Evolutionary conservation across 2,797 vertebrate genomes (phyloP).

Genomic region (Ambastaia sidthimunki): DNA sequence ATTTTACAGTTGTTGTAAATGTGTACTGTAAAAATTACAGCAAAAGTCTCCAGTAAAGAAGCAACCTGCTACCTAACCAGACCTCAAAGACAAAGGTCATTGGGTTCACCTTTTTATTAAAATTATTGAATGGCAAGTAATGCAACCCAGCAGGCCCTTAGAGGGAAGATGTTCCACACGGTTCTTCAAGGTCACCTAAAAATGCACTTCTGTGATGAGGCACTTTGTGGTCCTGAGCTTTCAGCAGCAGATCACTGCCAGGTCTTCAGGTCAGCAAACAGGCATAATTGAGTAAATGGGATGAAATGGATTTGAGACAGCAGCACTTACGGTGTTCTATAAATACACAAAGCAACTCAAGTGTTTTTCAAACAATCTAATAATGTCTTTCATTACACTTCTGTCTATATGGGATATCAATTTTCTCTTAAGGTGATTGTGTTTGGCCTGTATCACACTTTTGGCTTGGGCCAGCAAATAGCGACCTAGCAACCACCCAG

Average conservation of each 20-base stretch:
- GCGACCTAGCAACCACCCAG: neutral
- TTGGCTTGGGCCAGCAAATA: neutral
- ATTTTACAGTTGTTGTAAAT: neutral
- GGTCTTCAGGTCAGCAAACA: constrained; percentile 45
- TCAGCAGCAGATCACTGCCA: constrained; percentile 52
- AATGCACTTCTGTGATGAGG: constrained; percentile 31
- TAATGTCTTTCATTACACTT: constrained; percentile 34
- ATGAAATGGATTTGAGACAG: constrained; percentile 49
- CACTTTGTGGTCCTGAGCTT: constrained; percentile 46
- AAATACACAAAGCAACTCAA: constrained; percentile 31
- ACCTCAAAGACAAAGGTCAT: neutral
- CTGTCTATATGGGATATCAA: neutral
- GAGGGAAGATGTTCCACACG: neutral
- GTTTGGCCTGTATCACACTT: neutral
- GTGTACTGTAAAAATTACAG: neutral
- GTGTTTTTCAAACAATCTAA: constrained; percentile 46
- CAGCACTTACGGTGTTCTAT: constrained; percentile 39
- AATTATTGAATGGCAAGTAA: neutral
- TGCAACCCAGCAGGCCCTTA: constrained; percentile 5
- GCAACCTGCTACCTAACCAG: neutral
- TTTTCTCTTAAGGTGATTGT: constrained; percentile 6
- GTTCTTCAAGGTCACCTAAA: constrained; percentile 38
- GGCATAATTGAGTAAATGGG: constrained; percentile 59
- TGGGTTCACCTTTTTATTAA: neutral
- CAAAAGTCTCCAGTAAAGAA: neutral